Evolutionary conservation across 2,888 invertebrate species (phyloP).

Genomic region (Drosophila anceps): DNA sequence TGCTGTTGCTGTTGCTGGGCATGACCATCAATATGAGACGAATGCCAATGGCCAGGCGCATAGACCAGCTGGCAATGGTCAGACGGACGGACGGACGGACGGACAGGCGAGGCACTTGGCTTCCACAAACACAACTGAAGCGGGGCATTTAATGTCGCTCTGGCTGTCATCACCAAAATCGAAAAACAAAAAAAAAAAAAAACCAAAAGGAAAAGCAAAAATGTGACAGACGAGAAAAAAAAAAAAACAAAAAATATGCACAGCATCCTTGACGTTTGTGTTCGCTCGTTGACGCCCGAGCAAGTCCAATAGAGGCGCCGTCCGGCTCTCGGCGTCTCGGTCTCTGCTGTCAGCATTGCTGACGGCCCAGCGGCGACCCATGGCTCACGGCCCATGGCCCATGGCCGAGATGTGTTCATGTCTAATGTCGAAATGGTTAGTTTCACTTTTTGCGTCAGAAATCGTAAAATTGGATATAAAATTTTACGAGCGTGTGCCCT

Average conservation of each 20-base stretch:
- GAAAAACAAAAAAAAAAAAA: slow-evolving; percentile 61
- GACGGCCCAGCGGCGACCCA: slow-evolving; percentile 33
- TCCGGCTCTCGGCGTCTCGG: slow-evolving; percentile 5
- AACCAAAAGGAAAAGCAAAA: slow-evolving; percentile 12
- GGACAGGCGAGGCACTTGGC: slow-evolving; percentile 36
- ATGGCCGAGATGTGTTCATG: slow-evolving; percentile 77
- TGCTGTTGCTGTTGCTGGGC: slow-evolving; percentile 9
- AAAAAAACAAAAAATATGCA: slow-evolving; percentile 62
- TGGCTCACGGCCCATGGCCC: slow-evolving; percentile 22
- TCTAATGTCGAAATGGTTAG: slow-evolving; percentile 81
- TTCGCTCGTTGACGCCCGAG: slow-evolving; percentile 78
- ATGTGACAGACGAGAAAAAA: slow-evolving; percentile 40
- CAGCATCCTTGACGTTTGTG: slow-evolving; percentile 80
- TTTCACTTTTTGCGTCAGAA: slow-evolving; percentile 82
- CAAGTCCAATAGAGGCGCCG: slow-evolving; percentile 42
- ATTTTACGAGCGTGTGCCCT: slow-evolving; percentile 78
- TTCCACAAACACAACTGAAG: slow-evolving; percentile 76
- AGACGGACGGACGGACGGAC: slow-evolving; percentile 3
- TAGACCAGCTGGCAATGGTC: slow-evolving; percentile 57
- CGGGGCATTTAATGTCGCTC: slow-evolving; percentile 80
- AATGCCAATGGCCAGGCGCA: slow-evolving; percentile 50
- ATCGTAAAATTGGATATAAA: slow-evolving; percentile 81
- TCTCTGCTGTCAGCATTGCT: slow-evolving; percentile 32
- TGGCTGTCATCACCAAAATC: slow-evolving; percentile 79
- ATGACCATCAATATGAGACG: slow-evolving; percentile 74